Conservation (phyloP, 2,888 invertebrate genomes). For the Leptarthrus brevirostris region DNA sequence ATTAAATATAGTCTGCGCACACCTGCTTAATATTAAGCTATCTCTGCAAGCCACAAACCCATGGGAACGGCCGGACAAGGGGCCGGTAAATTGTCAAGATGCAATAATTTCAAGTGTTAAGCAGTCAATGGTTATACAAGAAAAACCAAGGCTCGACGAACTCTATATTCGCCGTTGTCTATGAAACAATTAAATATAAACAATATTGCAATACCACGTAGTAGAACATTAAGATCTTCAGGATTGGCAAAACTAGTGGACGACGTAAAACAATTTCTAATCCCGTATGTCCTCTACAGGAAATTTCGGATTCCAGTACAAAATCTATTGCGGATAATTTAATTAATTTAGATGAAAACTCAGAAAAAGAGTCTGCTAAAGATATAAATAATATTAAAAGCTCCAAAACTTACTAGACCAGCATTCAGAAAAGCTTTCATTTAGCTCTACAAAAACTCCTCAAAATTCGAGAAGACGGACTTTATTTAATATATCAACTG, state of each 20-base stretch:
- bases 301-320: not conserved
- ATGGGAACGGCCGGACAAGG: too few species aligned
- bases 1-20: too few species aligned
- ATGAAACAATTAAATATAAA: conserved; percentile 30
- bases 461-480: conserved; percentile 59
- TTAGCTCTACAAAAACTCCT: conserved; percentile 63
- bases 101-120: too few species aligned
- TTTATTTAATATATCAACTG: conserved; percentile 63
- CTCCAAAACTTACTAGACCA: conserved; percentile 55
- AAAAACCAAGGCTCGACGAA: too few species aligned
- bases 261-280: conserved; percentile 39
- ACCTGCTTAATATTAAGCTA: too few species aligned
- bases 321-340: not conserved
- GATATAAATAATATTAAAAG: not conserved
- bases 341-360: not conserved
- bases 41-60: too few species aligned
- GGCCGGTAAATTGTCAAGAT: too few species aligned
- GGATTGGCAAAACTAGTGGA: not conserved
- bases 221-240: not conserved
- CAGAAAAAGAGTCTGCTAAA: not conserved
- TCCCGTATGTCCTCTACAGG: not conserved
- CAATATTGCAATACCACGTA: too few species aligned
- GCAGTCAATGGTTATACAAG: too few species aligned
- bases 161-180: conserved; percentile 20
- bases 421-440: conserved; percentile 57